These are phyloP conservation scores for human (Homo sapiens) DNA, from an alignment of 2,113 vertebrate species.

Conservation along the genomic window GRCh38 chr22:32412001-32412500, in stretches of 20 bases:
- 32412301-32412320: not conserved
- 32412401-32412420: not conserved
- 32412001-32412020: not conserved
- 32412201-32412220: not conserved
- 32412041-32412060: slow-evolving; percentile 27
- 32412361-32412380: no score
- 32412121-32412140: slow-evolving; percentile 97
- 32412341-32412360: not conserved
- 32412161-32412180: accelerated
- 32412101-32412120: slow-evolving; percentile 93
- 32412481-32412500: not conserved
- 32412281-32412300: slow-evolving; percentile 52
- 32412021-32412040: not conserved
- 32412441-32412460: not conserved
- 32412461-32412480: not conserved
- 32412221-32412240: accelerated
- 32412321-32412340: accelerated
- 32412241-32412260: slow-evolving; percentile 32
- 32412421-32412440: not conserved
- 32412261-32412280: accelerated
- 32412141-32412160: slow-evolving; percentile 94
- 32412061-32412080: slow-evolving; percentile 99
- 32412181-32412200: not conserved
- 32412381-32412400: not conserved
- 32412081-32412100: slow-evolving; percentile 97